Conservation (phyloP, 2,797 vertebrate species). For the Acipenser transmontanus region DNA sequence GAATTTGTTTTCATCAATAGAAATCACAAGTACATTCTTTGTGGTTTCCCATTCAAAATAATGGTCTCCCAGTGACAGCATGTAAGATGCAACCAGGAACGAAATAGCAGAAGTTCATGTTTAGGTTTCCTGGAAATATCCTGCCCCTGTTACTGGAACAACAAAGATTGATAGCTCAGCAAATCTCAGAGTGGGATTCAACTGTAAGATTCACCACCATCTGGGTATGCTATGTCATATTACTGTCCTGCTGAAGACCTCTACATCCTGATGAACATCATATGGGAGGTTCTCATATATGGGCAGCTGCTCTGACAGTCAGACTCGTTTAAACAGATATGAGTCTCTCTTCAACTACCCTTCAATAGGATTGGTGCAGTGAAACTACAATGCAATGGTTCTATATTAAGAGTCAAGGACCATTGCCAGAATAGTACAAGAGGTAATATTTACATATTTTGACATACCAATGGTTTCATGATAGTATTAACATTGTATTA, state of each 20-base stretch:
- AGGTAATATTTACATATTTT: too few species aligned
- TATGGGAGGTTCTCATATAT: too few species aligned
- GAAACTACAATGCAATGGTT: too few species aligned
- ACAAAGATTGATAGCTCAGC: not conserved
- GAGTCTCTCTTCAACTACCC: too few species aligned
- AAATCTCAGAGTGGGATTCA: not conserved
- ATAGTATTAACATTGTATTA: too few species aligned
- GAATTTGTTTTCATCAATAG: not conserved
- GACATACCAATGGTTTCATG: too few species aligned
- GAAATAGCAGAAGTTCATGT: not conserved
- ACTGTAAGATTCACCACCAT: not conserved
- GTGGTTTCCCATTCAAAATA: constrained; percentile 2
- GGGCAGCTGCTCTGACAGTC: too few species aligned
- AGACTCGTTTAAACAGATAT: too few species aligned
- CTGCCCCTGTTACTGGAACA: not conserved
- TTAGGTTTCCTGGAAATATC: not conserved
- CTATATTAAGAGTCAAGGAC: too few species aligned
- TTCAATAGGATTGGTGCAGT: too few species aligned
- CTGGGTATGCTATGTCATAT: not conserved
- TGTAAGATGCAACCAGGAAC: not conserved
- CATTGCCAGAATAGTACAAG: too few species aligned
- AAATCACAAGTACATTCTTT: not conserved
- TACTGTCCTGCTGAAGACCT: not conserved
- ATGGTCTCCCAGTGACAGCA: not conserved
- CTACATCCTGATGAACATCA: too few species aligned